phyloP scores from a whole-genome alignment of 2,888 invertebrate species.

The Chrysolina oricalcia region DNA sequence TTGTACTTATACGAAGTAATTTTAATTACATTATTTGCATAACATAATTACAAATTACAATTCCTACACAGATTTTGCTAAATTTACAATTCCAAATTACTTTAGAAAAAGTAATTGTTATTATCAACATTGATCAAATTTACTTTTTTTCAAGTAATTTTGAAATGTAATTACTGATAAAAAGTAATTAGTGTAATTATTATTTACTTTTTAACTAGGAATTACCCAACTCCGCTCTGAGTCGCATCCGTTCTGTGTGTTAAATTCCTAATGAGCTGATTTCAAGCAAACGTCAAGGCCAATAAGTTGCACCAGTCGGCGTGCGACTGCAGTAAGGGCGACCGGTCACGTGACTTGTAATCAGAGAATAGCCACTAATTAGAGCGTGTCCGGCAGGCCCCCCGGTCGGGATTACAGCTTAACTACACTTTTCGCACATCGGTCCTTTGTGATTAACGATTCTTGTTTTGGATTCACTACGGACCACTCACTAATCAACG shows the following conservation, averaged over 20 bases:
- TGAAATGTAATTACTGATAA: too few relatives aligned
- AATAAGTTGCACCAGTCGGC: conserved; percentile 65
- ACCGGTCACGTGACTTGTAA: conserved; percentile 69
- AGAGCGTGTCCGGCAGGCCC: conserved; percentile 52
- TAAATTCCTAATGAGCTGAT: conserved; percentile 63
- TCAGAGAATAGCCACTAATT: conserved; percentile 69
- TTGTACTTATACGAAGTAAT: too few relatives aligned
- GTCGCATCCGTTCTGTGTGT: not conserved
- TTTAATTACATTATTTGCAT: too few relatives aligned
- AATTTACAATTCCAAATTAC: too few relatives aligned
- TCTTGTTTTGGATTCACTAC: conserved; percentile 35
- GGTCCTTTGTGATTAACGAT: conserved; percentile 50
- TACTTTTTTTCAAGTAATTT: too few relatives aligned
- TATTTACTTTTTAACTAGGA: too few relatives aligned
- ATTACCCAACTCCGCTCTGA: too few relatives aligned
- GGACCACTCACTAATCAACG: conserved; percentile 40
- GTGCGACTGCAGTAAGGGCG: conserved; percentile 64
- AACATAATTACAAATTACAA: too few relatives aligned
- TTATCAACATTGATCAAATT: too few relatives aligned
- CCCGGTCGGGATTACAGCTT: conserved; percentile 46
- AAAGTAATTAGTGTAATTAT: too few relatives aligned
- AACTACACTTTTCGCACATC: conserved; percentile 48
- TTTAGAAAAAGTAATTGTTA: too few relatives aligned
- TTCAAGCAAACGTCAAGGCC: conserved; percentile 65
- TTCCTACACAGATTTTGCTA: too few relatives aligned